Base-by-base conservation (phyloP, 1,140 invertebrate genomes). In the Lutraria rhynchaena region DNA sequence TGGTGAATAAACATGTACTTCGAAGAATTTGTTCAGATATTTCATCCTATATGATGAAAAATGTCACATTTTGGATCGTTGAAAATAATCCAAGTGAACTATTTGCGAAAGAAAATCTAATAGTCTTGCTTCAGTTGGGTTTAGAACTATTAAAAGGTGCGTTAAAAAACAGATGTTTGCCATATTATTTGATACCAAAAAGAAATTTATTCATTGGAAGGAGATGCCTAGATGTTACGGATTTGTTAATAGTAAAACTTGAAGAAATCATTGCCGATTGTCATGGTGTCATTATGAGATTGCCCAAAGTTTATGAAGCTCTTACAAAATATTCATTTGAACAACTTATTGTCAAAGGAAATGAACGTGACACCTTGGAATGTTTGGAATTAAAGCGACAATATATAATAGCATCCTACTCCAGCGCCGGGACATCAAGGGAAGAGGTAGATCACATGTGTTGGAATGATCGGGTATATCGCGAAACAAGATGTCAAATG, bases 21-120 rank as follows among this genome's bases (percentile, higher is more conserved):
- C 19, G 24, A 3, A 29, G 31, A 17, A 24, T 57, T 11, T n/a
- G 33, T 24, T 13, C 0, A 0, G 17, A 53, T 17, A 69, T 78
- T 24, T 67, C 75, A 27, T 67, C 75, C 9, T 78, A 57, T 44
- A 51, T 78, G 3, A 58, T 78, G 63, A 78, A 78, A 69, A 78
- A 57, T 24, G 49, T 78, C 0, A 27, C 69, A 7, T 31, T 78
- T 15, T 78, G 75, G 75, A 7, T 53, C 13, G 60, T 31, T 27
- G 75, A 78, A 49, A 67, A 41, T n/a, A 67, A n/a, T 24, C 61
- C 75, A 9, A 22, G 27, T n/a, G 31, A 55, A 11, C 7, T 55
- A 5, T 78, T 69, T 46, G 4, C 15, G 3, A 3, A 31, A 31
- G 35, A 37, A 9, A 37, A 29, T 17, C 44, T 63, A 49, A 27